Base-by-base conservation (phyloP, 2,888 invertebrate species). In the Leistus spinibarbis region DNA sequence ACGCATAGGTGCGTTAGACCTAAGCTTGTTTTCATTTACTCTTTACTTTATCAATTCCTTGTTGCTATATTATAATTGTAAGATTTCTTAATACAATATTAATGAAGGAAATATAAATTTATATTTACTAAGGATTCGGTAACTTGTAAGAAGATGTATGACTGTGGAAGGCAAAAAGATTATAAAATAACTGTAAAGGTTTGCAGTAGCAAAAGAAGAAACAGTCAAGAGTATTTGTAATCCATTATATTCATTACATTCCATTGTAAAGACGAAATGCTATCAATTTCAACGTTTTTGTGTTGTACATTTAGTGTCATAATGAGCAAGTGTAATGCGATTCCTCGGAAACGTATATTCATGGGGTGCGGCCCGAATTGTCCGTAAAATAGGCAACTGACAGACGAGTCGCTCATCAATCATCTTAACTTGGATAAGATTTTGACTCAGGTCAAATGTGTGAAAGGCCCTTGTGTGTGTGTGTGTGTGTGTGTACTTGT, bases 381-480 rank as follows among this genome's bases (percentile, higher is more conserved):
- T 13, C 40, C 13, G 40, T 40, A 40, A 10, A 40, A 40, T 40
- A 13, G 40, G 13, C 4, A 7, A 40, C 40, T 40, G 73, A 73
- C 64, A 65, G 73, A 73, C 67, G 73, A 73, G 67, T 24, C 60
- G 60, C 7, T 62, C 73, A 73, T 73, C 73, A 73, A 73, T 73
- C 73, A 73, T 62, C 60, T 66, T 73, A 67, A 73, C 57, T 60
- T 73, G 54, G 66, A 73, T 73, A 73, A 73, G 67, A 73, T 67
- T 40, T 73, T 73, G 73, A 73, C 67, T 73, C 62, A 73, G 73
- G 73, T 73, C 73, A 73, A 73, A 73, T 60, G 60, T 67, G 73
- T 73, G 73, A 73, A 73, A 72, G 60, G 60, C 24, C 60, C 40
- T 2, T 40, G 1, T 13, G 1, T 40, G 53, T 54, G 54, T 63